Evolutionary conservation across 2,113 vertebrate species (phyloP), one percentile per base, ranked within the genome.

Genomic region (Copsychus sechellarum): DNA sequence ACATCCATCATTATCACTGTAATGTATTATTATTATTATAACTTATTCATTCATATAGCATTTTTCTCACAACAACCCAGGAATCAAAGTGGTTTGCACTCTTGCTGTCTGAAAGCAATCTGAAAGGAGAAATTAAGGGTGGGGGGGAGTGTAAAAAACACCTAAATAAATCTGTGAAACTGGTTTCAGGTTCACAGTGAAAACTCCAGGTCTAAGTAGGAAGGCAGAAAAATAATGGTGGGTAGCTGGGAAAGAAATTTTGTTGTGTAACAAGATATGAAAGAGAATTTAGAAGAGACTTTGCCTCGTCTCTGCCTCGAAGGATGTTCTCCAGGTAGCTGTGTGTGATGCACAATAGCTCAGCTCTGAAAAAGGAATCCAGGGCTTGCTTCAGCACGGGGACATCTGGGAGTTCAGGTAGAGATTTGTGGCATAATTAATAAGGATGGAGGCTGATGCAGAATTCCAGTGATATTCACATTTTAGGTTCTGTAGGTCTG

Each of bases 1-100:
- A 94, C 93, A 95, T 97, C 96, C 95, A 91, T 97, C 95, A 96
- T 94, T 96, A 96, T 94, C 88, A 76, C 92, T 88, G 65, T 86
- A 95, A 96, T 96, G 88, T 85, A 88, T 93, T 94, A 93, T 93
- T 96, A 94, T 93, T 97, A 90, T 95, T 90, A 81, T 95, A 80
- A 96, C 93, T 95, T 97, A 96, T 93, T 93, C 88, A 94, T 92
- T 96, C 92, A 89, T 96, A 92, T 43, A 94, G 78, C 88, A 61
- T 93, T 97, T 90, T 92, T 71, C 74, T 83, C 74, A 88, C 91
- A 94, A 86, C 95, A 95, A 88, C 36, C 89, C 70, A 66, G 40
- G 91, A 96, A 96, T 97, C 86, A 66, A 93, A 94, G 88, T 74
- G 88, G 21, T 93, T 90, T 86, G 90, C 31, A 28, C 64, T 86